Conservation (phyloP, 2,113 vertebrate species). For the Oreochromis spilurus region DNA sequence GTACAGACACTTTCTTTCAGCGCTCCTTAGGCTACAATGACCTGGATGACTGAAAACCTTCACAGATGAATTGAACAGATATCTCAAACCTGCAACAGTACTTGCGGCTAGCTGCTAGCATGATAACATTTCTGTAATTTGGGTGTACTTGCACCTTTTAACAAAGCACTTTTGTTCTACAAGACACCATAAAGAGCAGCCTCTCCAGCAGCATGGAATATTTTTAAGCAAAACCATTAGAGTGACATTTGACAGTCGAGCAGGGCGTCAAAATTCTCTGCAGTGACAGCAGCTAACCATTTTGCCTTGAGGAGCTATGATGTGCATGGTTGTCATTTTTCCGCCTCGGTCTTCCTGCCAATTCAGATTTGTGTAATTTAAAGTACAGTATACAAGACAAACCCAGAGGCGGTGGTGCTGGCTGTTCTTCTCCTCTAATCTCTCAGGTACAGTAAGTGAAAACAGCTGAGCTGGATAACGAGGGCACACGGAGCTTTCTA, state of each 20-base stretch:
- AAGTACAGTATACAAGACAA: neutral
- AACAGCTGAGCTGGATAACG: neutral
- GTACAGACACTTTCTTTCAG: neutral
- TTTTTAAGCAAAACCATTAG: neutral
- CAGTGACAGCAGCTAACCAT: constrained; percentile 1
- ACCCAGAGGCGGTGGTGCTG: neutral
- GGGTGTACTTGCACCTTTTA: neutral
- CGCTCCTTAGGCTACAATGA: neutral
- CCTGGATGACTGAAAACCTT: neutral
- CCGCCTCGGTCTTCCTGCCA: constrained; percentile 1
- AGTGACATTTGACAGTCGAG: neutral
- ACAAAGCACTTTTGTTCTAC: neutral
- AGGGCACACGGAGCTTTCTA: neutral
- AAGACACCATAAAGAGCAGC: neutral
- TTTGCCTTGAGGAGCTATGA: neutral
- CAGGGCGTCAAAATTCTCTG: neutral
- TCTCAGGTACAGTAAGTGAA: constrained; percentile 1
- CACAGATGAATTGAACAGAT: neutral
- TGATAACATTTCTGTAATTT: neutral
- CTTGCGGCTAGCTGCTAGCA: neutral
- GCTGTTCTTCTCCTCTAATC: neutral
- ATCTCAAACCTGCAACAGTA: neutral
- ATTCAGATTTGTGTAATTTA: constrained; percentile 16
- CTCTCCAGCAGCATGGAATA: neutral
- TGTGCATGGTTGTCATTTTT: constrained; percentile 4